Evolutionary conservation across 2,888 invertebrate genomes (phyloP).

Genomic region (Sphaerophoria taeniata): DNA sequence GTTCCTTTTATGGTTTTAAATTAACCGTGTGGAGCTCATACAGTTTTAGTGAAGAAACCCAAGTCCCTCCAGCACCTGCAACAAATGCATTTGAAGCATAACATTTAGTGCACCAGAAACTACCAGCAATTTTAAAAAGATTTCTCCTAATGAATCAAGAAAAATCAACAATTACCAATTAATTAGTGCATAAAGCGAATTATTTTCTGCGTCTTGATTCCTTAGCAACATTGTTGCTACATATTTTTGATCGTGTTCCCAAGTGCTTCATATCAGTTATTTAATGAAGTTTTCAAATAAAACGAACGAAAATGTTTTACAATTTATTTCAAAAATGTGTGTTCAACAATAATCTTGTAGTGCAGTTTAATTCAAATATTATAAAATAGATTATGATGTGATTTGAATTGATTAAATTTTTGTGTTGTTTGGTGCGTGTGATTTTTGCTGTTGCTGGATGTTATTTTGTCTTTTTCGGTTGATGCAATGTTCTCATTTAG

Average conservation of each 20-base stretch:
- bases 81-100: slow-evolving; percentile 51
- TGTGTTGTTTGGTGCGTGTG: slow-evolving; percentile 26
- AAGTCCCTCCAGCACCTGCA: slow-evolving; percentile 14
- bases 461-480: slow-evolving; percentile 36
- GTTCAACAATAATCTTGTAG: slow-evolving; percentile 19
- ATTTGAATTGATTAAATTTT: slow-evolving; percentile 38
- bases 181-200: slow-evolving; percentile 71
- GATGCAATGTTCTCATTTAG: slow-evolving; percentile 70
- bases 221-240: slow-evolving; percentile 65
- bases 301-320: slow-evolving; percentile 41
- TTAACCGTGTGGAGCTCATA: slow-evolving; percentile 53
- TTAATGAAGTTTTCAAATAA: slow-evolving; percentile 28
- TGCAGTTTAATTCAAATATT: slow-evolving; percentile 51
- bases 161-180: slow-evolving; percentile 67
- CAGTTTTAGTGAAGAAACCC: background rate
- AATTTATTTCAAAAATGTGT: slow-evolving; percentile 27
- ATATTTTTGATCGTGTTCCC: slow-evolving; percentile 34
- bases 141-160: slow-evolving; percentile 64
- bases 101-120: slow-evolving; percentile 67
- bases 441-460: slow-evolving; percentile 35
- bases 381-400: slow-evolving; percentile 62
- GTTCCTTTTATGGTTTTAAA: slow-evolving; percentile 56
- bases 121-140: slow-evolving; percentile 37
- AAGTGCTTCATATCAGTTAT: slow-evolving; percentile 4
- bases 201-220: slow-evolving; percentile 26